Percentiles rank a stretch among this genome's conserved stretches.
Evolutionary conservation across 2,113 vertebrate species (phyloP).

Genomic region (Elephantulus edwardii): DNA sequence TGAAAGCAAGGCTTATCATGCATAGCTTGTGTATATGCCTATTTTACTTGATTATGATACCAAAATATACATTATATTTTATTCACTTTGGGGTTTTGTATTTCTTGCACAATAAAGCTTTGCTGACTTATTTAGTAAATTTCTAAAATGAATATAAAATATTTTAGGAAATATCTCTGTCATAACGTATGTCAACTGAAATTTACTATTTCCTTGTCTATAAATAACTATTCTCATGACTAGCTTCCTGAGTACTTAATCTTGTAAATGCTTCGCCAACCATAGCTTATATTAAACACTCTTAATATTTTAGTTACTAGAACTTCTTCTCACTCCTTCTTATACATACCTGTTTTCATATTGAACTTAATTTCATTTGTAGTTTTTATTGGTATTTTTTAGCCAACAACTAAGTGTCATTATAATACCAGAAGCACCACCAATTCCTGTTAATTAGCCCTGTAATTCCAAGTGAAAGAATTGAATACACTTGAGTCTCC

Average conservation of each 20-base stretch:
- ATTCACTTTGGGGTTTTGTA: neutral
- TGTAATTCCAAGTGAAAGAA: conserved; percentile 68
- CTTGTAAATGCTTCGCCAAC: neutral
- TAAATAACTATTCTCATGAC: neutral
- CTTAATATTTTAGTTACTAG: neutral
- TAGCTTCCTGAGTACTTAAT: neutral
- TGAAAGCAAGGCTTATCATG: neutral
- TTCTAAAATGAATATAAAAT: neutral
- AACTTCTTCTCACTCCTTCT: neutral
- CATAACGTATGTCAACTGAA: neutral
- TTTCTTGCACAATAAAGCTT: neutral
- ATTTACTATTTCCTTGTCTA: conserved; percentile 19
- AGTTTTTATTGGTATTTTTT: conserved; percentile 43
- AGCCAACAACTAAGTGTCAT: conserved; percentile 47
- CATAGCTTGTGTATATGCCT: neutral
- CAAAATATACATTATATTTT: neutral
- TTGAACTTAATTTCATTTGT: conserved; percentile 58
- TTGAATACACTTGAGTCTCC: conserved; percentile 69
- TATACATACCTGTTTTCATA: conserved; percentile 20
- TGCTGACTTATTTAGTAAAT: neutral
- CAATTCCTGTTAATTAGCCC: conserved; percentile 62
- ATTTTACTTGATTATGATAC: neutral
- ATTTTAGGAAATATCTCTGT: conserved; percentile 21
- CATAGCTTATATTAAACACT: neutral
- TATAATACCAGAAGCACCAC: conserved; percentile 53